Evolutionary conservation across 2,113 vertebrate species (phyloP).

Genomic region (Tympanuchus pallidicinctus): DNA sequence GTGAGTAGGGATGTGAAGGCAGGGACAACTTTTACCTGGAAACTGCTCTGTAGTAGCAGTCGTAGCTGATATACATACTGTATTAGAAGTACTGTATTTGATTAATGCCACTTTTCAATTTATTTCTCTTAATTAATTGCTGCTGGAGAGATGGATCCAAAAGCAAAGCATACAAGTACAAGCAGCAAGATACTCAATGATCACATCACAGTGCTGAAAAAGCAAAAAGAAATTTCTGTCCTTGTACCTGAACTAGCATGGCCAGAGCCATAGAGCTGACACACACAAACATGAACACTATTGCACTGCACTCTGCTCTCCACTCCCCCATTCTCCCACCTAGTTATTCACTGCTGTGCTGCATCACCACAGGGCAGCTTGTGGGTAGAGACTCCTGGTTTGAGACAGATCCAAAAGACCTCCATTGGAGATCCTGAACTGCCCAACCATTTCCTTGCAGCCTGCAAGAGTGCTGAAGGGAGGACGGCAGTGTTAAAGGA

Average conservation of each 20-base stretch:
- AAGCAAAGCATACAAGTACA: neutral
- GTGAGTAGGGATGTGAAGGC: neutral
- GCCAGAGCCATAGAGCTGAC: neutral
- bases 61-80: neutral
- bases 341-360: accelerated
- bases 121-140: neutral
- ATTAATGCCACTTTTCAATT: neutral
- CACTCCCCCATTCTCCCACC: neutral
- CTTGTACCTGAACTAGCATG: neutral
- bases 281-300: accelerated
- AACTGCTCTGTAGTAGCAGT: neutral
- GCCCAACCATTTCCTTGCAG: neutral
- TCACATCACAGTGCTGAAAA: neutral
- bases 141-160: neutral
- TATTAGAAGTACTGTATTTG: neutral
- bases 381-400: neutral
- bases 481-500: neutral
- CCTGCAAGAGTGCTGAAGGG: neutral
- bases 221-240: neutral
- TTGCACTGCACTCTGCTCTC: neutral
- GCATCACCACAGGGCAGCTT: accelerated
- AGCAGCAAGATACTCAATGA: neutral
- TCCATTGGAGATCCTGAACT: neutral
- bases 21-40: neutral
- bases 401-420: neutral